A percentile compares a stretch with the other conserved stretches of the same genome.
These are phyloP conservation scores for Parotia lawesii DNA, from an alignment of 2,113 vertebrate genomes.

Conservation along the genomic window DNA sequence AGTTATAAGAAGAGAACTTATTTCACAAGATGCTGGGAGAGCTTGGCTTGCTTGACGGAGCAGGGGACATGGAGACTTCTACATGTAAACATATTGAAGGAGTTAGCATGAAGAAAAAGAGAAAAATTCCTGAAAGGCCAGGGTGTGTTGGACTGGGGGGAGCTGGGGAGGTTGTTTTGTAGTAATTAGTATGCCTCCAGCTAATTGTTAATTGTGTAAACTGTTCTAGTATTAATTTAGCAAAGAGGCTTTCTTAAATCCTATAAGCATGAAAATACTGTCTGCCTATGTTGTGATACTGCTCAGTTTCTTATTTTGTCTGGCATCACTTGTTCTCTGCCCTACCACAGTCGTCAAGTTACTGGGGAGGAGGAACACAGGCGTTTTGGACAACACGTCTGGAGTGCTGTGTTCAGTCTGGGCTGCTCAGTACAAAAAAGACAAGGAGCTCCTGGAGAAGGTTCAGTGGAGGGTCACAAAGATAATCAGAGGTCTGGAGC, in stretches of 20 bases:
- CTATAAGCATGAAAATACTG: not conserved
- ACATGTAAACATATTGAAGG: not conserved
- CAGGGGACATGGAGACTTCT: not conserved
- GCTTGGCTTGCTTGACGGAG: not conserved
- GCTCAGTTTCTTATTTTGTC: not conserved
- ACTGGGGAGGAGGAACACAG: not conserved
- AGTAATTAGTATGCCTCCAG: not conserved
- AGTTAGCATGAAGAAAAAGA: not conserved
- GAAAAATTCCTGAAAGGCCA: not conserved
- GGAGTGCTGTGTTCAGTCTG: not conserved
- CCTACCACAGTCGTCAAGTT: not conserved
- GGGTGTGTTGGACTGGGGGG: not conserved
- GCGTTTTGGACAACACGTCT: not conserved
- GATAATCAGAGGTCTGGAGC: not conserved
- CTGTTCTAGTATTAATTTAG: not conserved
- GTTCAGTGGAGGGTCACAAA: not conserved
- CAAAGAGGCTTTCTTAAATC: conserved; percentile 33
- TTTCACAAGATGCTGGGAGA: not conserved
- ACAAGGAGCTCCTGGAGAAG: not conserved
- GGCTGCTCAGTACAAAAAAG: not conserved
- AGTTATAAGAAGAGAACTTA: not conserved
- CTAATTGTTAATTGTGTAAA: conserved; percentile 20
- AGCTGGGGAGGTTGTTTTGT: not conserved
- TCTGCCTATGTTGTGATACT: not conserved
- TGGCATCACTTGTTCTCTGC: not conserved